Percentiles rank a stretch among this genome's conserved stretches.
Conservation (phyloP, 2,113 vertebrate species). For the Gopherus evgoodei region DNA sequence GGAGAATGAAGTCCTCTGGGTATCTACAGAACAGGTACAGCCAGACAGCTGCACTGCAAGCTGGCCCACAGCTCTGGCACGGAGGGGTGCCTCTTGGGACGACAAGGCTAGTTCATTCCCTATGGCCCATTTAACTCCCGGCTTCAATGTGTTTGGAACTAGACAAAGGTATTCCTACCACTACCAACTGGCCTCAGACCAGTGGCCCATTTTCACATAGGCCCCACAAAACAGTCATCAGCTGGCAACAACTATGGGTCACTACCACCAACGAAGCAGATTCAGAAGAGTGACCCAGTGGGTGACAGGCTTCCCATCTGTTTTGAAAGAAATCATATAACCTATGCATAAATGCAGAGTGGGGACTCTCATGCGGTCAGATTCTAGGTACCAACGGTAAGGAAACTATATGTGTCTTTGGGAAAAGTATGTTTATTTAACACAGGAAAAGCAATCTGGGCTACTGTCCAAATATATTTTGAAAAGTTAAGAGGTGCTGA, state of each 20-base stretch:
- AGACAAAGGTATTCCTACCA: neutral
- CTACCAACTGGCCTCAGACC: neutral
- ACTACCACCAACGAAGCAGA: neutral
- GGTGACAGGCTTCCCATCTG: neutral
- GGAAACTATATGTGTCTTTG: conserved; percentile 7
- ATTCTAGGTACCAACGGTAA: conserved; percentile 11
- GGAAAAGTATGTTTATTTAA: conserved; percentile 41
- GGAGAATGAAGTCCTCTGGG: neutral
- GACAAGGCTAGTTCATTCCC: neutral
- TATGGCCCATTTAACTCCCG: fast-evolving
- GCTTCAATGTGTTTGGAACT: neutral
- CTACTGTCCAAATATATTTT: neutral
- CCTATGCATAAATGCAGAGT: neutral
- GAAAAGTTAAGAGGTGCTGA: neutral
- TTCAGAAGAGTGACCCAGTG: neutral
- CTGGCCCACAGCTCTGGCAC: neutral
- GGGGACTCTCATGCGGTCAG: conserved; percentile 12
- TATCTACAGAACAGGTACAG: neutral
- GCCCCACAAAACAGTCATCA: neutral
- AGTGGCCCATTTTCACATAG: neutral
- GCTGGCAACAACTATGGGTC: neutral
- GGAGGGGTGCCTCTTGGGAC: neutral
- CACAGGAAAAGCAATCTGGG: conserved; percentile 1
- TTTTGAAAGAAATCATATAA: too few species aligned
- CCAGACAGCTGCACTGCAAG: neutral